A percentile compares a stretch with the other conserved stretches of the same genome.
Conservation (phyloP, 2,113 vertebrate genomes). For the Clupea harengus region DNA sequence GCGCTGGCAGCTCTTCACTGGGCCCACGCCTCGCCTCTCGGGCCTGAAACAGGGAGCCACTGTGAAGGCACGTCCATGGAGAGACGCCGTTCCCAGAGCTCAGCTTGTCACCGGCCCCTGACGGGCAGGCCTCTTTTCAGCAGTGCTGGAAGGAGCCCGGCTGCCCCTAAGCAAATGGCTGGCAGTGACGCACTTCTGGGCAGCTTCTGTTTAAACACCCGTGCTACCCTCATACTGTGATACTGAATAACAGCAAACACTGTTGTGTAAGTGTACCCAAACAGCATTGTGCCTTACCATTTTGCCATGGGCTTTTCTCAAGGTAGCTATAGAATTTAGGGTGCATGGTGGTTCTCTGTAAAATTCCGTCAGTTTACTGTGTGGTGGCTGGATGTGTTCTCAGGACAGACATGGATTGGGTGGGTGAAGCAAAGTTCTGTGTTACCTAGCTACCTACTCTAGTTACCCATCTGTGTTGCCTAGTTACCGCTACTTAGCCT, state of each 20-base stretch:
- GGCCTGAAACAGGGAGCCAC: neutral
- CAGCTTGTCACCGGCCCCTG: neutral
- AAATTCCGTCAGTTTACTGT: neutral
- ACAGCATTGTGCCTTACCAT: neutral
- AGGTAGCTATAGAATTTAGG: neutral
- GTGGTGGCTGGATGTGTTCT: neutral
- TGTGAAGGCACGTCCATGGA: neutral
- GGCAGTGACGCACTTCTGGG: neutral
- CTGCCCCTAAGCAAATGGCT: conserved; percentile 20
- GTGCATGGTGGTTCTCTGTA: neutral
- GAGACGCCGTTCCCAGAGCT: neutral
- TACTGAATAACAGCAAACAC: neutral
- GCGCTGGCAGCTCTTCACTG: conserved; percentile 39
- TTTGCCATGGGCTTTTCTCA: neutral
- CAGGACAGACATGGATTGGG: neutral
- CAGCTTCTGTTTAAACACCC: neutral
- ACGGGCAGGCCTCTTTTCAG: neutral
- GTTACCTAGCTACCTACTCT: neutral
- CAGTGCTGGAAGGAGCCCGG: neutral
- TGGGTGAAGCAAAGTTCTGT: neutral
- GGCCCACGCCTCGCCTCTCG: conserved; percentile 14
- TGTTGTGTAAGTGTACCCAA: neutral
- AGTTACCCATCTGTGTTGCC: neutral
- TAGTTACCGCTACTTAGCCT: neutral
- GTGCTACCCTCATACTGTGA: neutral